phyloP scores from a whole-genome alignment of 64 coral and sea anemone genomes.

The Hydrozoanthus tunicans region DNA sequence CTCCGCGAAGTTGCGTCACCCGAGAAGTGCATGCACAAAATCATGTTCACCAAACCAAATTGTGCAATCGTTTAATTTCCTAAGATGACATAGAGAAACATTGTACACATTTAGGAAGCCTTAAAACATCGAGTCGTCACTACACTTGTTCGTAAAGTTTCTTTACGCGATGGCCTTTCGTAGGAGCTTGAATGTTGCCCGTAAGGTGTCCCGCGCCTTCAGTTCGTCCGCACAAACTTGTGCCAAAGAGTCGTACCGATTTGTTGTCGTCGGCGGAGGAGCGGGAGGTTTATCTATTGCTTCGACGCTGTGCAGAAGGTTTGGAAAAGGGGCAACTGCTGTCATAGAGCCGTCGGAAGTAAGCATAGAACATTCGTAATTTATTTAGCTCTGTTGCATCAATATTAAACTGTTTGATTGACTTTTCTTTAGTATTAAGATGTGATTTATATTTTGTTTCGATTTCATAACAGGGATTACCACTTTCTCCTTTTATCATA shows the following conservation, averaged over 20 bases:
- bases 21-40: no score
- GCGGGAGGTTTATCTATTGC: constrained; percentile 80
- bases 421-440: no score
- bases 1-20: no score
- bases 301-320: constrained; percentile 71
- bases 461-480: no score
- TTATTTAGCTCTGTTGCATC: background rate
- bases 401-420: no score
- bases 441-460: no score
- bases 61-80: no score
- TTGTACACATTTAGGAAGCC: no score
- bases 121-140: no score
- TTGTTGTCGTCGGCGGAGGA: constrained; percentile 85
- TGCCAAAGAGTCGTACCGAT: constrained; percentile 68
- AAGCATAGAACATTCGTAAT: background rate
- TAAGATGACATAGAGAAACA: no score
- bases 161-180: background rate
- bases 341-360: constrained; percentile 96
- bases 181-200: background rate
- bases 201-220: constrained; percentile 31
- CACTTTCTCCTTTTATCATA: no score
- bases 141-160: background rate
- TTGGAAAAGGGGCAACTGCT: constrained; percentile 72
- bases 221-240: constrained; percentile 52
- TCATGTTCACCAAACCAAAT: no score